phyloP scores from a whole-genome alignment of 2,888 invertebrate species.

The Boloria selene region DNA sequence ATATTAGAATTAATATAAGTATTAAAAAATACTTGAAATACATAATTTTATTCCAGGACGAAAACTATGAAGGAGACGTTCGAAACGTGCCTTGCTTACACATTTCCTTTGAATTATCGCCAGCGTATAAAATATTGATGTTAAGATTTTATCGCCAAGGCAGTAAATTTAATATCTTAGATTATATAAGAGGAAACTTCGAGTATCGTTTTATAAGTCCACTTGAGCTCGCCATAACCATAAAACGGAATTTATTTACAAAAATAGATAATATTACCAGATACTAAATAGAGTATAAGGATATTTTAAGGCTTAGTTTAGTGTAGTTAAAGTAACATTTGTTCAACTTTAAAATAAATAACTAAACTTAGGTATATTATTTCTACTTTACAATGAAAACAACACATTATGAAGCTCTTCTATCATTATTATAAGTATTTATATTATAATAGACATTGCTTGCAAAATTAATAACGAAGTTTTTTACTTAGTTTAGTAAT shows the following conservation, averaged over 20 bases:
- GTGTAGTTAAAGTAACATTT: background rate
- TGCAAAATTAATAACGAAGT: no score
- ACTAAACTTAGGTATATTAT: no score
- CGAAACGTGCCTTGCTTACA: slow-evolving; percentile 24
- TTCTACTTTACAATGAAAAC: no score
- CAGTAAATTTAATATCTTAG: slow-evolving; percentile 25
- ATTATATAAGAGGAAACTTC: slow-evolving; percentile 13
- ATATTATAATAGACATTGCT: no score
- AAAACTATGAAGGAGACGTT: slow-evolving; percentile 16
- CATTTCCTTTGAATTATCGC: slow-evolving; percentile 21
- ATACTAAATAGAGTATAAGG: background rate
- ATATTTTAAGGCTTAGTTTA: background rate
- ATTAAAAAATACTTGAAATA: background rate
- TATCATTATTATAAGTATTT: no score
- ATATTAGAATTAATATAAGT: background rate
- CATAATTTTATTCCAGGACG: background rate
- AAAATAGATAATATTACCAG: slow-evolving; percentile 5
- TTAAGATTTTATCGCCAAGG: slow-evolving; percentile 25
- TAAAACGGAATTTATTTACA: slow-evolving; percentile 15
- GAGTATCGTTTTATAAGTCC: slow-evolving; percentile 22
- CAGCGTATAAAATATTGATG: slow-evolving; percentile 26
- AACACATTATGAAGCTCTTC: no score
- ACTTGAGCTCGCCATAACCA: slow-evolving; percentile 12
- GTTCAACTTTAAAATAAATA: background rate
- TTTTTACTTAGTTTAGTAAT: no score